Percentiles rank a stretch among this genome's conserved stretches.
Conservation (phyloP, 2,113 vertebrate genomes). For the Vulpes ferrilata region DNA sequence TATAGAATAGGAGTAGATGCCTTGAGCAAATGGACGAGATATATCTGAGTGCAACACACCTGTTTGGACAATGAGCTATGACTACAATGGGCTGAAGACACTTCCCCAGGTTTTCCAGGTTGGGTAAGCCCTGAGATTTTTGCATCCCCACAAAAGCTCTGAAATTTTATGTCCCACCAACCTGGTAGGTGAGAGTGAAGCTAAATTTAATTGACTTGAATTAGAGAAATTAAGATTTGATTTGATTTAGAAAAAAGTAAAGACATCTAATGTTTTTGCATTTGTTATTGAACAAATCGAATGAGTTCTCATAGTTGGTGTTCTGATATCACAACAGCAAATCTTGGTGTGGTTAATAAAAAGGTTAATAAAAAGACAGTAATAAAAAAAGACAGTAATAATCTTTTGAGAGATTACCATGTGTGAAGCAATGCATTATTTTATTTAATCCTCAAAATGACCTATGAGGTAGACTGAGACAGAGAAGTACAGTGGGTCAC, state of each 20-base stretch:
- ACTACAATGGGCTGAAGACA: background rate
- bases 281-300: conserved; percentile 53
- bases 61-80: background rate
- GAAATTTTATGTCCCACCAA: conserved; percentile 3
- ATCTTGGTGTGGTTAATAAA: background rate
- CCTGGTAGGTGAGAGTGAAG: background rate
- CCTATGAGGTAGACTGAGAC: background rate
- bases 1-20: background rate
- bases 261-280: conserved; percentile 1
- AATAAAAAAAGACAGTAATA: background rate
- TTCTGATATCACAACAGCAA: conserved; percentile 35
- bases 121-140: background rate
- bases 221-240: conserved; percentile 36
- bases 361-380: conserved; percentile 10
- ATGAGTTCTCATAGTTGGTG: background rate
- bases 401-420: conserved; percentile 38
- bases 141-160: background rate
- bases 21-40: background rate
- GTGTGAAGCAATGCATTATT: conserved; percentile 9
- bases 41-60: background rate
- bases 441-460: conserved; percentile 44
- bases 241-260: conserved; percentile 43
- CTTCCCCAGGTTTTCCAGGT: background rate
- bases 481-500: background rate
- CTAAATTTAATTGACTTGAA: conserved; percentile 51